Evolutionary conservation across 1,140 invertebrate genomes (phyloP).

Genomic region (Megalopta genalis): DNA sequence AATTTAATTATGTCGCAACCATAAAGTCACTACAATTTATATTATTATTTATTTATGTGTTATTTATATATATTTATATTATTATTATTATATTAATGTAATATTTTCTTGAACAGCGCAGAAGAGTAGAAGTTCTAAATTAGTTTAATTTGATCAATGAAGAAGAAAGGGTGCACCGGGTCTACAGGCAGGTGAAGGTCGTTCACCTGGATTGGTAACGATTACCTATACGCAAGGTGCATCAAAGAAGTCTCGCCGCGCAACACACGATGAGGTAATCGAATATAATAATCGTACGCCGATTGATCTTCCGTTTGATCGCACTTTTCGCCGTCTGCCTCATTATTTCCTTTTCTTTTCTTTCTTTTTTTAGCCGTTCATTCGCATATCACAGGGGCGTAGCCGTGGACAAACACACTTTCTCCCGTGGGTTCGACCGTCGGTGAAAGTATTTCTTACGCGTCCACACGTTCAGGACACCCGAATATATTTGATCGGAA

Average conservation of each 20-base stretch:
- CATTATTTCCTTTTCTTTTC: not conserved
- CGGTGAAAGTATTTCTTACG: conserved; percentile 65
- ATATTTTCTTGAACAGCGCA: no score
- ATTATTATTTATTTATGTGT: no score
- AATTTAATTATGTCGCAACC: no score
- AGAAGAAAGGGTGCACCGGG: not conserved
- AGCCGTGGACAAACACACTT: conserved; percentile 55
- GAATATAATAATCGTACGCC: not conserved
- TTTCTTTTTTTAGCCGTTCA: conserved; percentile 34
- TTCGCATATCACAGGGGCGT: conserved; percentile 45
- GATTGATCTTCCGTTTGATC: not conserved
- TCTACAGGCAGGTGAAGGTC: not conserved
- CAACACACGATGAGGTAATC: not conserved
- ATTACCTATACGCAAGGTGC: not conserved
- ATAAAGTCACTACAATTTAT: no score
- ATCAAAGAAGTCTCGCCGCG: not conserved
- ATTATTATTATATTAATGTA: no score
- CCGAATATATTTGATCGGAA: conserved; percentile 50
- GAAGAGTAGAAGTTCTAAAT: not conserved
- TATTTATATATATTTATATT: no score
- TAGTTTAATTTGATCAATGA: not conserved
- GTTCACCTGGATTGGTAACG: not conserved
- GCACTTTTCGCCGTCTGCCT: not conserved
- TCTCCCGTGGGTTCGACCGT: conserved; percentile 49
- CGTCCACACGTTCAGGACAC: conserved; percentile 19